Evolutionary conservation across 2,888 invertebrate species (phyloP).

Genomic region (Phyllotreta striolata): DNA sequence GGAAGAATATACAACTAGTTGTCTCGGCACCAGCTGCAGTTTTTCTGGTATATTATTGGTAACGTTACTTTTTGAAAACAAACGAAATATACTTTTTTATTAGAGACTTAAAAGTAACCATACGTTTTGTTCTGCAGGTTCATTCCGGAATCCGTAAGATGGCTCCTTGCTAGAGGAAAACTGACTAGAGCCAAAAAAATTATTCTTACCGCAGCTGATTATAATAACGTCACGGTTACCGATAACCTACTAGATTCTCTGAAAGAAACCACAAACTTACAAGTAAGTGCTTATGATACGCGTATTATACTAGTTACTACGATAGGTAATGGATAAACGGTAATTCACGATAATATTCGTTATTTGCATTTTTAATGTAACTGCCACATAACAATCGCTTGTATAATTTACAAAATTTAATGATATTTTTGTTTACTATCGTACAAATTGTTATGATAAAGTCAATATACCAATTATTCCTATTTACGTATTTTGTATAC

Average conservation of each 20-base stretch:
- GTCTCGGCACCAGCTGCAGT: constrained; percentile 69
- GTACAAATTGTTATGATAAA: not conserved
- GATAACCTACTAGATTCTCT: constrained; percentile 61
- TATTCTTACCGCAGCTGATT: constrained; percentile 66
- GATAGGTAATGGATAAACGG: no score
- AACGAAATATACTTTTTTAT: no score
- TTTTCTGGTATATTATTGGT: constrained; percentile 69
- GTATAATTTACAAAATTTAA: not conserved
- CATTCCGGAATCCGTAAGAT: constrained; percentile 72
- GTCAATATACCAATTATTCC: not conserved
- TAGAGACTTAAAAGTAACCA: no score
- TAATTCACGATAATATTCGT: not conserved
- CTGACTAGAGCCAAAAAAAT: constrained; percentile 65
- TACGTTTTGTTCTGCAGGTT: constrained; percentile 54
- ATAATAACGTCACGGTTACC: constrained; percentile 64
- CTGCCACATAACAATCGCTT: no score
- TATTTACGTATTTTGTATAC: no score
- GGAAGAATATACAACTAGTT: constrained; percentile 67
- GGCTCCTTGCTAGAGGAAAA: constrained; percentile 68
- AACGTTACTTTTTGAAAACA: constrained; percentile 41
- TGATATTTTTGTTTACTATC: not conserved
- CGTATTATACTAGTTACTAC: not conserved
- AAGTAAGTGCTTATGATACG: constrained; percentile 28
- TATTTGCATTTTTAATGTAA: not conserved
- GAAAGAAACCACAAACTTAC: constrained; percentile 47